phyloP scores from a whole-genome alignment of 1,140 invertebrate species.

The Heliconius nattereri region DNA sequence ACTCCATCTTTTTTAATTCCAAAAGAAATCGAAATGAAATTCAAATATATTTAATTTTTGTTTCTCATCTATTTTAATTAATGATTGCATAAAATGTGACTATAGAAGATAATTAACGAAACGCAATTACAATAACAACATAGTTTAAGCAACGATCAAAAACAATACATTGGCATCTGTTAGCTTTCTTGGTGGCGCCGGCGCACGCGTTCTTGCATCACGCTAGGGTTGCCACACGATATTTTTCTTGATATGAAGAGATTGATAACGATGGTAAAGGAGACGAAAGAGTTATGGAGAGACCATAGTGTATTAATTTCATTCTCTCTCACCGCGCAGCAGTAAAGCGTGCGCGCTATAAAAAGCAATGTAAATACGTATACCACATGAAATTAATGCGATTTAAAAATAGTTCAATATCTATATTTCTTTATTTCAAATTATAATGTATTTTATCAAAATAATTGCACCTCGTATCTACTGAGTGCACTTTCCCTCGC shows the following conservation, averaged over 20 bases:
- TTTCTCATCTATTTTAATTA: neutral
- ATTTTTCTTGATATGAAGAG: neutral
- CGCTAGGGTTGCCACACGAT: conserved; percentile 6
- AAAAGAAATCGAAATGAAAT: neutral
- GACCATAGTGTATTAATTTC: no score
- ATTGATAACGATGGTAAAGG: no score
- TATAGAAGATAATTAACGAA: neutral
- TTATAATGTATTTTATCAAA: neutral
- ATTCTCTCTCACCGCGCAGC: no score
- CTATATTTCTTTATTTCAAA: neutral
- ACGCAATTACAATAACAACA: conserved; percentile 10
- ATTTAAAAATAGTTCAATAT: no score
- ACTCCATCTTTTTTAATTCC: neutral
- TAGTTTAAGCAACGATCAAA: conserved; percentile 11
- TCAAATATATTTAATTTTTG: neutral
- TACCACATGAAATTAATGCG: no score
- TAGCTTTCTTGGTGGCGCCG: conserved; percentile 25
- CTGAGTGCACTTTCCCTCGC: conserved; percentile 31
- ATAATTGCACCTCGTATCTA: conserved; percentile 30
- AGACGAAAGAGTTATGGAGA: no score
- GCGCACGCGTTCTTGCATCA: conserved; percentile 24
- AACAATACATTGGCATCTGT: conserved; percentile 25
- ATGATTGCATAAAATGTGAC: neutral
- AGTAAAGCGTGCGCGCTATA: no score
- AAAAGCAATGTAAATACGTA: no score